These are phyloP conservation scores for Cantharis nigra DNA, from an alignment of 2,888 invertebrate species.

Conservation along the genomic window DNA sequence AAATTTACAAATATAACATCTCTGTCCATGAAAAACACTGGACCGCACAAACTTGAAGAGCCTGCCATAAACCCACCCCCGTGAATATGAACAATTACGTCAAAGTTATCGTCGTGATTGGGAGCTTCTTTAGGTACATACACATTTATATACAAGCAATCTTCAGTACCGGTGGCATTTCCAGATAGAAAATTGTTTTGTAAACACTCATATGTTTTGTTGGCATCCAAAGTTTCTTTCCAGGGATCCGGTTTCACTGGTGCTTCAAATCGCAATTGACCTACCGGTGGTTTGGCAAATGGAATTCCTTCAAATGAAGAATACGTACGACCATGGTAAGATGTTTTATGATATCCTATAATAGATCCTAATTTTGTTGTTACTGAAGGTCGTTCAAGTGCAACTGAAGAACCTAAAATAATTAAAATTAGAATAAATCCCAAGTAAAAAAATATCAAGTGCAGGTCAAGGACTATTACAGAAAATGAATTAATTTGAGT, in stretches of 20 bases:
- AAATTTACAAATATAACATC: conserved; percentile 10
- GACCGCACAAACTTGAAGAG: not conserved
- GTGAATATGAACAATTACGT: conserved; percentile 16
- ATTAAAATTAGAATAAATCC: not conserved
- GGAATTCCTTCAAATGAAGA: conserved; percentile 10
- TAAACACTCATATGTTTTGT: not conserved
- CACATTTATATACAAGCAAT: conserved; percentile 18
- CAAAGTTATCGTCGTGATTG: not conserved
- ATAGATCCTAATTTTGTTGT: not conserved
- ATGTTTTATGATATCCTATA: not conserved
- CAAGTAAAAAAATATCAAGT: no score
- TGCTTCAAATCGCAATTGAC: conserved; percentile 5
- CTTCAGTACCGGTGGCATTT: conserved; percentile 1
- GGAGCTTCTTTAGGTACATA: conserved; percentile 6
- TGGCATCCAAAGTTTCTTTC: not conserved
- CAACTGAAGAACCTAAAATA: conserved; percentile 4
- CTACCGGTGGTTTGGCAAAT: conserved; percentile 13
- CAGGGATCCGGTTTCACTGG: conserved; percentile 2
- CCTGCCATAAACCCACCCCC: conserved; percentile 13
- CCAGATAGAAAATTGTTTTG: not conserved
- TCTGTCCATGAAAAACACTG: conserved; percentile 17
- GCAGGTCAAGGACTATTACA: no score
- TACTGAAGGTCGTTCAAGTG: not conserved
- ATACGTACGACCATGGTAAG: not conserved
- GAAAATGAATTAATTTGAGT: no score